phyloP scores from a whole-genome alignment of 2,888 invertebrate genomes.

The Drosophila anceps region DNA sequence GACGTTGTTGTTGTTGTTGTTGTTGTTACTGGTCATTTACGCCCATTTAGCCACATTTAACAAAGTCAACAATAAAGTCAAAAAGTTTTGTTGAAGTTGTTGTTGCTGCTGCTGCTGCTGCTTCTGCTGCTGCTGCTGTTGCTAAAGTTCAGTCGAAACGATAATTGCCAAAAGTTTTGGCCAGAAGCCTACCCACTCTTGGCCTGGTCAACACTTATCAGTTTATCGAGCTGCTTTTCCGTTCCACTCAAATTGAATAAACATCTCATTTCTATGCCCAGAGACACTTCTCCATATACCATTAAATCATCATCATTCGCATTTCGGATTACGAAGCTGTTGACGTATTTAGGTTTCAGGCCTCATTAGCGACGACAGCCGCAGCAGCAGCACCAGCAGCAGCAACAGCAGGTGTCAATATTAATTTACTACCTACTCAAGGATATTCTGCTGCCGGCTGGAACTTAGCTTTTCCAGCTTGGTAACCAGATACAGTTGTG shows the following conservation, averaged over 20 bases:
- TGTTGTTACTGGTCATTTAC: conserved; percentile 73
- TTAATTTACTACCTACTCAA: conserved; percentile 67
- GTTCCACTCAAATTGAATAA: conserved; percentile 29
- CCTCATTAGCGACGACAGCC: conserved; percentile 61
- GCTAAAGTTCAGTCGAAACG: conserved; percentile 26
- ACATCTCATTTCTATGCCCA: conserved; percentile 15
- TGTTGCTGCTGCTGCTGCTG: conserved; percentile 2
- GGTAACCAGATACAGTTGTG: conserved; percentile 2
- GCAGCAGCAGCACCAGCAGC: not conserved
- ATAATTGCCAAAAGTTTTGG: conserved; percentile 49
- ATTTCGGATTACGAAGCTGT: conserved; percentile 36
- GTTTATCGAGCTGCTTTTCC: conserved; percentile 35
- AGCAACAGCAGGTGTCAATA: conserved; percentile 76
- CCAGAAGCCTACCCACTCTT: not conserved
- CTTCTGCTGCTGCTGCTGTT: not conserved
- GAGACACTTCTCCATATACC: conserved; percentile 14
- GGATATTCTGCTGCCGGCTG: conserved; percentile 41
- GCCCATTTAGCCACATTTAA: conserved; percentile 80
- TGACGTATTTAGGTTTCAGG: conserved; percentile 74
- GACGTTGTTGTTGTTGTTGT: conserved; percentile 15
- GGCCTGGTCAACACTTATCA: conserved; percentile 28
- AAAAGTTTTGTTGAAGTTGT: conserved; percentile 52
- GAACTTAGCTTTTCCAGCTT: not conserved
- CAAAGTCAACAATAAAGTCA: conserved; percentile 79
- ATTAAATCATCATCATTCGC: conserved; percentile 60